A percentile compares a stretch with the other conserved stretches of the same genome.
Evolutionary conservation across 2,888 invertebrate genomes (phyloP).

Genomic region (Nezara viridula): DNA sequence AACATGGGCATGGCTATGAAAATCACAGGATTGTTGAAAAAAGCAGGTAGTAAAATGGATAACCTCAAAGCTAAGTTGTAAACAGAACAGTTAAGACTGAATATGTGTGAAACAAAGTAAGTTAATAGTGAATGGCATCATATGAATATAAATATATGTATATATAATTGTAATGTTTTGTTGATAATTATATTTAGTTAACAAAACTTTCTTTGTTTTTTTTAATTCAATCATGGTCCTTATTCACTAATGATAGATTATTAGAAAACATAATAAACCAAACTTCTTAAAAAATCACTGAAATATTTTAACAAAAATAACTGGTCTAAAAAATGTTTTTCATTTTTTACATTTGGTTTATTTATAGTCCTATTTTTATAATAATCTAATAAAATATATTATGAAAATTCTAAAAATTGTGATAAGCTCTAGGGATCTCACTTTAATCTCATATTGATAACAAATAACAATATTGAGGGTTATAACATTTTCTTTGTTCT

Average conservation of each 20-base stretch:
- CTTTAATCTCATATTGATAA: too few species aligned
- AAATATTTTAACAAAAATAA: neutral
- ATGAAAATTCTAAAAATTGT: neutral
- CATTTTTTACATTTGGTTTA: too few species aligned
- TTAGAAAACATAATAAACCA: neutral
- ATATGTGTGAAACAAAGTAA: neutral
- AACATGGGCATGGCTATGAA: slow-evolving; percentile 98
- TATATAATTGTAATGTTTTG: neutral
- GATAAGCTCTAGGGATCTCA: neutral
- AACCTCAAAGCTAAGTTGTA: slow-evolving; percentile 82
- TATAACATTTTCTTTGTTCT: too few species aligned
- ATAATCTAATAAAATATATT: neutral
- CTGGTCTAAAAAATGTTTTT: neutral
- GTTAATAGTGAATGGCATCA: neutral
- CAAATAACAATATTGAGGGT: too few species aligned
- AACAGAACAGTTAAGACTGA: slow-evolving; percentile 65
- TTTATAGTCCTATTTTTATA: too few species aligned
- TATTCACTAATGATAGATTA: neutral
- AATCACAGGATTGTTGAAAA: slow-evolving; percentile 84
- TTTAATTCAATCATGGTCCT: neutral
- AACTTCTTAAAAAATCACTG: neutral
- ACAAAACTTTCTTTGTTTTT: neutral
- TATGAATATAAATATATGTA: neutral
- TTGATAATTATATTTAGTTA: neutral
- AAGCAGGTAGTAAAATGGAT: slow-evolving; percentile 81